Evolutionary conservation across 1,140 invertebrate genomes (phyloP).

Genomic region (Asbolus verrucosus): DNA sequence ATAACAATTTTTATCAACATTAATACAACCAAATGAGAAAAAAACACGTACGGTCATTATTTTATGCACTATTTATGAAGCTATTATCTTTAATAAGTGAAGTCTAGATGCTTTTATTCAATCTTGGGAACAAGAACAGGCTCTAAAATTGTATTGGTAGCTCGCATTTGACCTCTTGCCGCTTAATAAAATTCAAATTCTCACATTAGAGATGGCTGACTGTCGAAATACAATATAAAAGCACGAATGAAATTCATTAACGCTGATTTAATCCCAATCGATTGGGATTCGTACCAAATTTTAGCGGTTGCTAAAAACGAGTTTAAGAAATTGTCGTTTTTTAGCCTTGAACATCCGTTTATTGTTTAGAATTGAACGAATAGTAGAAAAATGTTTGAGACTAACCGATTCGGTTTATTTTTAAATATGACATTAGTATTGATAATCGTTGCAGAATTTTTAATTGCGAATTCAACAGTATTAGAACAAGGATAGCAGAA

Average conservation of each 20-base stretch:
- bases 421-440: slow-evolving; percentile 6
- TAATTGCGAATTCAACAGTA: background rate
- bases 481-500: no score
- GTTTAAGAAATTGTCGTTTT: slow-evolving; percentile 38
- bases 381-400: slow-evolving; percentile 24
- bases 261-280: no score
- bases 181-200: slow-evolving; percentile 10
- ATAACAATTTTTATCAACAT: background rate
- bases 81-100: no score
- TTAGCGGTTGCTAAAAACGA: background rate
- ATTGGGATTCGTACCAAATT: no score
- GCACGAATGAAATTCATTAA: no score
- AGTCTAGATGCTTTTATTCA: background rate
- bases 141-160: no score
- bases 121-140: background rate
- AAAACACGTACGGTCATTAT: background rate
- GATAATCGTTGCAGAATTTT: background rate
- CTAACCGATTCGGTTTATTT: slow-evolving; percentile 25
- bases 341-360: slow-evolving; percentile 26
- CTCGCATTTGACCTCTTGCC: slow-evolving; percentile 6
- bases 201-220: background rate
- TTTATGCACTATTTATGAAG: background rate
- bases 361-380: slow-evolving; percentile 17
- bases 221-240: background rate
- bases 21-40: background rate